These are phyloP conservation scores for Lycaon pictus DNA, from an alignment of 2,113 vertebrate genomes.

Conservation along the genomic window DNA sequence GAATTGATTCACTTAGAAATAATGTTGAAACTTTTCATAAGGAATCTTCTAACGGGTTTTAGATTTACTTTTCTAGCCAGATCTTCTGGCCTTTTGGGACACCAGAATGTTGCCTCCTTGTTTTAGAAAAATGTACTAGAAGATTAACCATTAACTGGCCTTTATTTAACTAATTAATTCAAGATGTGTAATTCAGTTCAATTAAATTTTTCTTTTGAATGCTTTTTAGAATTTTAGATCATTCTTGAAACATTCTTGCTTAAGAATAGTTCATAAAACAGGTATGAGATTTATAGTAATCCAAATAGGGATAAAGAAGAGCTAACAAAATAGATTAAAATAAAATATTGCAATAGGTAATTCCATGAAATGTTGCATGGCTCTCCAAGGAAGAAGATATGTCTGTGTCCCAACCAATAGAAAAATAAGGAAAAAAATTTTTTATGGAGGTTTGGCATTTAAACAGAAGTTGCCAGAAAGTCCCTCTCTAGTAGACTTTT, in stretches of 20 bases:
- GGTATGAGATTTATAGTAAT: background rate
- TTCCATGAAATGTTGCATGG: constrained; percentile 17
- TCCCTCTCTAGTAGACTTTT: background rate
- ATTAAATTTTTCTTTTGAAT: constrained; percentile 38
- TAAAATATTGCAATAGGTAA: background rate
- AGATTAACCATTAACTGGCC: constrained; percentile 32
- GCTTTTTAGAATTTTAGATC: constrained; percentile 37
- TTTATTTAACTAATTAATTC: constrained; percentile 53
- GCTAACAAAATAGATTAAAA: constrained; percentile 58
- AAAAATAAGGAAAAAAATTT: constrained; percentile 43
- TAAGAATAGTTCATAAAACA: constrained; percentile 53
- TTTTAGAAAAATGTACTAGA: constrained; percentile 56
- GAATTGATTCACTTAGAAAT: constrained; percentile 70
- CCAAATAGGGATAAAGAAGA: constrained; percentile 12
- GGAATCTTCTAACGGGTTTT: background rate
- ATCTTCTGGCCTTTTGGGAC: constrained; percentile 47
- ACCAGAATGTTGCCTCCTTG: constrained; percentile 49
- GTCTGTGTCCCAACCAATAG: constrained; percentile 6
- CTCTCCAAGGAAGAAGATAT: constrained; percentile 26
- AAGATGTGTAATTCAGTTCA: constrained; percentile 4
- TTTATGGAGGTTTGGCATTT: constrained; percentile 23
- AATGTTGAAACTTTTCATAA: constrained; percentile 59
- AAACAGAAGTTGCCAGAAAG: constrained; percentile 25
- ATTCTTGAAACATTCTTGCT: constrained; percentile 48
- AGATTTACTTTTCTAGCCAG: constrained; percentile 60